Evolutionary conservation across 1,140 invertebrate species (phyloP).

Genomic region (Drosophila tristis): DNA sequence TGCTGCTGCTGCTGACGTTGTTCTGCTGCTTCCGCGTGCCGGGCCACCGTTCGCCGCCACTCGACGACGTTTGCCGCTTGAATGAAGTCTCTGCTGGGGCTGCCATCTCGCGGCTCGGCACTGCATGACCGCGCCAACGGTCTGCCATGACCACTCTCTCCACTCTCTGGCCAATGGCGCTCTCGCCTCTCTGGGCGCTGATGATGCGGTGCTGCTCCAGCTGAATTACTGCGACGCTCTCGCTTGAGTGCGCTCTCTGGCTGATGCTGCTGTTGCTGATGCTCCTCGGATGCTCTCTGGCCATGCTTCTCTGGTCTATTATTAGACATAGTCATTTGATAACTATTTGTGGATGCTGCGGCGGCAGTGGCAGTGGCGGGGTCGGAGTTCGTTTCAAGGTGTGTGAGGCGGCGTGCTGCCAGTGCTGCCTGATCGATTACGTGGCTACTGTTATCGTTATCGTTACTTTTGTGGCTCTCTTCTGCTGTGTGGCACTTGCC

Average conservation of each 20-base stretch:
- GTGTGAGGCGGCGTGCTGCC: slow-evolving; percentile 49
- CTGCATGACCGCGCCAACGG: slow-evolving; percentile 5
- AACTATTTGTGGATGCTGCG: slow-evolving; percentile 74
- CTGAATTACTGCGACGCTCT: slow-evolving; percentile 64
- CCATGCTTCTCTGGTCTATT: slow-evolving; percentile 65
- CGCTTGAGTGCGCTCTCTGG: slow-evolving; percentile 17
- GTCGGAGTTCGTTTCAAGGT: slow-evolving; percentile 84
- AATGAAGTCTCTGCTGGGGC: slow-evolving; percentile 54
- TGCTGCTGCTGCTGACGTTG: slow-evolving; percentile 18
- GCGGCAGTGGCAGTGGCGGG: slow-evolving; percentile 71
- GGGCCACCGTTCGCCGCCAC: slow-evolving; percentile 42
- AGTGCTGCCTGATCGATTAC: slow-evolving; percentile 51
- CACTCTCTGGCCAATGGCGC: slow-evolving; percentile 27
- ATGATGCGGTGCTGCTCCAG: slow-evolving; percentile 52
- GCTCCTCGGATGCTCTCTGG: slow-evolving; percentile 31
- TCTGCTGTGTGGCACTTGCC: slow-evolving; percentile 26
- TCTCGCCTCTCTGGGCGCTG: slow-evolving; percentile 18
- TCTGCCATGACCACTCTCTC: background rate
- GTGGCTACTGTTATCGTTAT: slow-evolving; percentile 49
- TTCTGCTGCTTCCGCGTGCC: slow-evolving; percentile 50
- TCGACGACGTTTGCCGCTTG: slow-evolving; percentile 73
- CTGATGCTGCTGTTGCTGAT: background rate
- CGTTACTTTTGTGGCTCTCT: slow-evolving; percentile 49
- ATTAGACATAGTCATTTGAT: slow-evolving; percentile 84
- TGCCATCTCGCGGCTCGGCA: slow-evolving; percentile 17